A percentile compares a stretch with the other conserved stretches of the same genome.
Evolutionary conservation across 2,113 vertebrate genomes (phyloP).

Genomic region (Zingel zingel): DNA sequence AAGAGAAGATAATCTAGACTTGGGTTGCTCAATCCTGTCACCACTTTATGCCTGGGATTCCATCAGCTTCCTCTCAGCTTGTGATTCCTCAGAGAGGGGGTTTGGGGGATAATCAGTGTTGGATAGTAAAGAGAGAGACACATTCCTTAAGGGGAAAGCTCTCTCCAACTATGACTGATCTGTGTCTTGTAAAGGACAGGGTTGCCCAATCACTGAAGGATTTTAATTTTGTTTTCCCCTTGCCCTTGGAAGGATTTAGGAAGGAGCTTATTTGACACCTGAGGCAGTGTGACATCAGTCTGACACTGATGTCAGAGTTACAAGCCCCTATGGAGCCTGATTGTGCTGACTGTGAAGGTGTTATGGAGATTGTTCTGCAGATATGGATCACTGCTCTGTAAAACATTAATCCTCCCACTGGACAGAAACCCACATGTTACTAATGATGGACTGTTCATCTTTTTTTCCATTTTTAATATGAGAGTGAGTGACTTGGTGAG

Average conservation of each 20-base stretch:
- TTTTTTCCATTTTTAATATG: background rate
- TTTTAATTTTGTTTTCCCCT: slow-evolving; percentile 23
- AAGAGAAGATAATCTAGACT: slow-evolving; percentile 69
- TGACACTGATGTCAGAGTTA: slow-evolving; percentile 53
- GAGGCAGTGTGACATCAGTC: slow-evolving; percentile 16
- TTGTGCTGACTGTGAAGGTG: slow-evolving; percentile 58
- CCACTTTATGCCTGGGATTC: slow-evolving; percentile 83
- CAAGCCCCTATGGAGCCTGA: slow-evolving; percentile 50
- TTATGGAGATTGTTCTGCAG: slow-evolving; percentile 54
- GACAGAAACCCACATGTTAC: slow-evolving; percentile 32
- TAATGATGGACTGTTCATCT: slow-evolving; percentile 20
- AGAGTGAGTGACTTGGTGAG: background rate
- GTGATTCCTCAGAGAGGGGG: slow-evolving; percentile 55
- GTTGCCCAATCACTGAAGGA: slow-evolving; percentile 64
- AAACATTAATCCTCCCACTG: slow-evolving; percentile 54
- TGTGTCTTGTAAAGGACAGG: slow-evolving; percentile 51
- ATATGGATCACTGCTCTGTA: slow-evolving; percentile 48
- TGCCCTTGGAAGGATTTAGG: background rate
- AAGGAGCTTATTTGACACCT: slow-evolving; percentile 3
- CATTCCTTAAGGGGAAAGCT: slow-evolving; percentile 63
- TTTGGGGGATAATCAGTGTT: slow-evolving; percentile 57
- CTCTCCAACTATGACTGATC: slow-evolving; percentile 61
- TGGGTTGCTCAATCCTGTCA: slow-evolving; percentile 79
- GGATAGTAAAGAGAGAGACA: slow-evolving; percentile 56
- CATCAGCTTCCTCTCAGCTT: slow-evolving; percentile 78